phyloP scores from a whole-genome alignment of 2,888 invertebrate species.

The Luffia ferchaultella region DNA sequence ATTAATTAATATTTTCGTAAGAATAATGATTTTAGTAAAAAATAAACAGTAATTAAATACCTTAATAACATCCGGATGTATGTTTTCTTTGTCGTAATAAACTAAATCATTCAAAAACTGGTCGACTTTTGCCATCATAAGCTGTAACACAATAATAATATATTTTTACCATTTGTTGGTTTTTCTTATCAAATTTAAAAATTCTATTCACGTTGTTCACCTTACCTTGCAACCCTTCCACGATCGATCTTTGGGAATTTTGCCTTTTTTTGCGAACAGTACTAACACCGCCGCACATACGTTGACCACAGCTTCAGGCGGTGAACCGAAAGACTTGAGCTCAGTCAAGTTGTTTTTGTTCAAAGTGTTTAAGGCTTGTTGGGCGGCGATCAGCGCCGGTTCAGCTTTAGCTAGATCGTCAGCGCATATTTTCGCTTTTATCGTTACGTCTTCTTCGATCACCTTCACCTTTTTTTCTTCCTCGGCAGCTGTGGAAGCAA shows the following conservation, averaged over 20 bases:
- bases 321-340: slow-evolving; percentile 92
- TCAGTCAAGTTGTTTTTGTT: slow-evolving; percentile 95
- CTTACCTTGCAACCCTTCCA: slow-evolving; percentile 88
- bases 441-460: slow-evolving; percentile 87
- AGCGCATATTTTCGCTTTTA: slow-evolving; percentile 86
- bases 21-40: background rate
- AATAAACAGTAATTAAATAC: slow-evolving; percentile 40
- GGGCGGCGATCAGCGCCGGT: slow-evolving; percentile 88
- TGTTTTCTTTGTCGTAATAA: slow-evolving; percentile 93
- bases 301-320: slow-evolving; percentile 87
- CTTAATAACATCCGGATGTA: slow-evolving; percentile 86
- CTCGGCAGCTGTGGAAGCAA: slow-evolving; percentile 74
- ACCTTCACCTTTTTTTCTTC: slow-evolving; percentile 91
- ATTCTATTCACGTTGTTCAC: too few species aligned
- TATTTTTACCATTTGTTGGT: slow-evolving; percentile 2
- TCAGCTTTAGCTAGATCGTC: slow-evolving; percentile 91
- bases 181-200: too few species aligned
- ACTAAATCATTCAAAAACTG: slow-evolving; percentile 83
- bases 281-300: slow-evolving; percentile 90
- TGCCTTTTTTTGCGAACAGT: slow-evolving; percentile 82
- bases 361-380: slow-evolving; percentile 89
- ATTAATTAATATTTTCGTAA: background rate
- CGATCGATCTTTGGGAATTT: slow-evolving; percentile 88
- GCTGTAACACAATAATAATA: slow-evolving; percentile 26
- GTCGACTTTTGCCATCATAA: slow-evolving; percentile 91